Percentiles rank a stretch among this genome's conserved stretches.
Conservation (phyloP, 2,113 vertebrate species). For the Clarias batrachus region DNA sequence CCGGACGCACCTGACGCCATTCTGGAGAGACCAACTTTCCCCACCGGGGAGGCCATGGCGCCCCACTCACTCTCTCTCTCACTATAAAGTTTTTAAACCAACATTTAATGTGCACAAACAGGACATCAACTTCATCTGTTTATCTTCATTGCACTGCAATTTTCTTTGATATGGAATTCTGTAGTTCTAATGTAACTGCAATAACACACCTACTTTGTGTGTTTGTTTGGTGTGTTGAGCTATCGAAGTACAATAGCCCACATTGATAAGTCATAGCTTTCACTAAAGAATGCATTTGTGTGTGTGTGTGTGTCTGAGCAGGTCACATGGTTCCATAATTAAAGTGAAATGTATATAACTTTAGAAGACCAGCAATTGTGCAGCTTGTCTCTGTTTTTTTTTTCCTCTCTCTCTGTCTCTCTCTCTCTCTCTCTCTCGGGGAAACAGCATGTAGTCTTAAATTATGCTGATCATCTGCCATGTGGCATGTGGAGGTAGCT, state of each 20-base stretch:
- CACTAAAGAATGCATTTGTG: conserved; percentile 14
- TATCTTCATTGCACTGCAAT: conserved; percentile 2
- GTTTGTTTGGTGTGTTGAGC: conserved; percentile 28
- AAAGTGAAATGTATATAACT: conserved; percentile 30
- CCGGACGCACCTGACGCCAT: too few species aligned
- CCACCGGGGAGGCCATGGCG: too few species aligned
- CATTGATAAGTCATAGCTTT: conserved; percentile 40
- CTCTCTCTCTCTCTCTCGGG: background rate
- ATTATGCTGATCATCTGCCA: conserved; percentile 72
- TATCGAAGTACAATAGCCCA: conserved; percentile 41
- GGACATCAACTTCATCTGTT: background rate
- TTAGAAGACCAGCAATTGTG: background rate
- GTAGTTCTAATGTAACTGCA: conserved; percentile 14
- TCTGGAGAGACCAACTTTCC: too few species aligned
- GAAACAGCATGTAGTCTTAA: conserved; percentile 42
- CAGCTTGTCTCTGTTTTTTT: background rate
- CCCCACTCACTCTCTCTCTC: too few species aligned
- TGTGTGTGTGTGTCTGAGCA: background rate
- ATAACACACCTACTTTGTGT: background rate
- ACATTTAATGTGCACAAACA: background rate
- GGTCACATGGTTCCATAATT: conserved; percentile 35
- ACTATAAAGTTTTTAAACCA: too few species aligned
- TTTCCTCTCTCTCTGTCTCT: too few species aligned
- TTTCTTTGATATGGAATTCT: background rate
- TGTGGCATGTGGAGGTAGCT: conserved; percentile 60